A percentile compares a stretch with the other conserved stretches of the same genome.
Conservation (phyloP, 2,113 vertebrate genomes). For the Aptenodytes forsteri region DNA sequence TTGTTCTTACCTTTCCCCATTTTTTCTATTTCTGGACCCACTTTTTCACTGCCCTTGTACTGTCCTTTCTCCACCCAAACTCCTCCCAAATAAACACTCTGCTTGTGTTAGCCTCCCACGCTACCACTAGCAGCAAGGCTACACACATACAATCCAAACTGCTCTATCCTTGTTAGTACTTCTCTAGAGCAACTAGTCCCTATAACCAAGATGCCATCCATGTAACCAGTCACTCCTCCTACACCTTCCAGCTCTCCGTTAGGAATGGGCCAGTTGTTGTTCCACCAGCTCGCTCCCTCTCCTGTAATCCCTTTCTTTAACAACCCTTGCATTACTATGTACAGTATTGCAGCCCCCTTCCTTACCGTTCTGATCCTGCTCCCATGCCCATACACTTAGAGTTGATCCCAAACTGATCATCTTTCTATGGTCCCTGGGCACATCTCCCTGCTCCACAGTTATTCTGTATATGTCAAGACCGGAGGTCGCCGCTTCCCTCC, state of each 20-base stretch:
- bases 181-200: not conserved
- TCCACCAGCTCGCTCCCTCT: not conserved
- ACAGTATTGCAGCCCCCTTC: not conserved
- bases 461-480: not conserved
- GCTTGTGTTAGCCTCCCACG: not conserved
- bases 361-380: not conserved
- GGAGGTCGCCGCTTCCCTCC: not conserved
- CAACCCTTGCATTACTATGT: not conserved
- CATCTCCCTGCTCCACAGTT: not conserved
- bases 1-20: not conserved
- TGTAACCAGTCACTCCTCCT: not conserved
- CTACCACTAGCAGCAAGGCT: not conserved
- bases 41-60: not conserved
- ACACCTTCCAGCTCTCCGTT: fast-evolving
- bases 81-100: not conserved
- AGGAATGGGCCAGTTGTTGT: not conserved
- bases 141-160: not conserved
- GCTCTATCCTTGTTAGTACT: not conserved
- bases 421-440: not conserved
- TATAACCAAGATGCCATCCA: not conserved
- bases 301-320: not conserved
- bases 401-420: not conserved
- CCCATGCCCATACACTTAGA: not conserved
- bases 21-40: not conserved
- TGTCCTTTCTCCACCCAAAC: not conserved